A percentile compares a stretch with the other conserved stretches of the same genome.
Evolutionary conservation across 2,113 vertebrate genomes (phyloP).

Genomic region (Sceloporus undulatus): DNA sequence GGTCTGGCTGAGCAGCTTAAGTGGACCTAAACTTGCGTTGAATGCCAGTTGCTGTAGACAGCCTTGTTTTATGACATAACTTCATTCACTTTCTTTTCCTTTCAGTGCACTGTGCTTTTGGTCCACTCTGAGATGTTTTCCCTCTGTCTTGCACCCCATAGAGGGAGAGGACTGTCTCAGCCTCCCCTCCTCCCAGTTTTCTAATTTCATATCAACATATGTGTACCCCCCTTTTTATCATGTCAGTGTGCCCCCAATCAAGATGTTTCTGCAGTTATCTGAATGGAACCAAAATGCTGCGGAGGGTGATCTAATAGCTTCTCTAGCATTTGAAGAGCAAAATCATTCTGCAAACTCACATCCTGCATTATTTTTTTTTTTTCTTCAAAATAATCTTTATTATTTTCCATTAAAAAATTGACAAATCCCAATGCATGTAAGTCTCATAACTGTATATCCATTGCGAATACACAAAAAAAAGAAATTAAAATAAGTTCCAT

Average conservation of each 20-base stretch:
- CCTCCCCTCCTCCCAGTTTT: no score
- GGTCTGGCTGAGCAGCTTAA: not conserved
- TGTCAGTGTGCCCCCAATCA: no score
- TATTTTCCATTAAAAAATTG: no score
- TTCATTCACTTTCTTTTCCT: not conserved
- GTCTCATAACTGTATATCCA: no score
- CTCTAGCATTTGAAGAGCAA: not conserved
- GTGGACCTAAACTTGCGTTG: not conserved
- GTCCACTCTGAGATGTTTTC: not conserved
- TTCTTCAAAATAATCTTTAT: no score
- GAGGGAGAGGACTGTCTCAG: not conserved
- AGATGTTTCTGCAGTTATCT: not conserved
- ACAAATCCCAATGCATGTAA: no score
- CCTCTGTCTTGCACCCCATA: not conserved
- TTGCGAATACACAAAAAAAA: no score
- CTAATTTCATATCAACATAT: no score
- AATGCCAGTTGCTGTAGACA: accelerated
- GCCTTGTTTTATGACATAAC: accelerated
- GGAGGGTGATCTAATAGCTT: no score
- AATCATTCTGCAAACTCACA: not conserved
- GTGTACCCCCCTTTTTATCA: no score
- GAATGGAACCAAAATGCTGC: not conserved
- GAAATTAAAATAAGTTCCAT: no score
- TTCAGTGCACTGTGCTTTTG: slow-evolving; percentile 17
- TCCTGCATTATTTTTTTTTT: no score